A percentile compares a stretch with the other conserved stretches of the same genome.
Evolutionary conservation across 2,113 vertebrate species (phyloP).

Genomic region (Bostrychus sinensis): DNA sequence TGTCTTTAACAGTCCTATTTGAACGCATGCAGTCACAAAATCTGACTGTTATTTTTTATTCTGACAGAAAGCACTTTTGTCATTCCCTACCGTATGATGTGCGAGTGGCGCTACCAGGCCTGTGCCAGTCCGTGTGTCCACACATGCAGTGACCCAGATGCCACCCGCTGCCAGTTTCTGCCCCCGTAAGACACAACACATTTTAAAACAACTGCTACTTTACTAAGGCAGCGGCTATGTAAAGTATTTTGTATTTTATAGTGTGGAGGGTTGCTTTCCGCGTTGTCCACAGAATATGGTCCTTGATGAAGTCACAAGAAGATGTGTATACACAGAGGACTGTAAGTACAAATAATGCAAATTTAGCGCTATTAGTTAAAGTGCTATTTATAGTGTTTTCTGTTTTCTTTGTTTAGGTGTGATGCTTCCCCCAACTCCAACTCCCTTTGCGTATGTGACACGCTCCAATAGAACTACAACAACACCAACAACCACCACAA

Average conservation of each 20-base stretch:
- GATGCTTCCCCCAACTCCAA: conserved; percentile 78
- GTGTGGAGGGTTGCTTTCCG: conserved; percentile 96
- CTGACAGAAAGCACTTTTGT: conserved; percentile 86
- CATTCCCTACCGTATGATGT: conserved; percentile 94
- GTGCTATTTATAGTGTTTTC: not conserved
- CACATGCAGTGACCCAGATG: conserved; percentile 90
- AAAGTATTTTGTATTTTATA: conserved; percentile 66
- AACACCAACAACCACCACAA: conserved; percentile 30
- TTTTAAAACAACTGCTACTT: conserved; percentile 8
- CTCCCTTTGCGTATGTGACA: conserved; percentile 79
- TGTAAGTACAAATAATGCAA: conserved; percentile 82
- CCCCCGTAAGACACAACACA: conserved; percentile 86
- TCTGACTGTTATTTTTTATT: conserved; percentile 4
- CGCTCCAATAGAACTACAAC: conserved; percentile 73
- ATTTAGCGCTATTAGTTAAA: not conserved
- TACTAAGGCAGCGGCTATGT: conserved; percentile 2
- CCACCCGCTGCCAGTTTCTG: conserved; percentile 89
- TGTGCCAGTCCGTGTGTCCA: conserved; percentile 92
- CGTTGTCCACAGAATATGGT: conserved; percentile 94
- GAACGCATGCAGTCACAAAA: conserved; percentile 4
- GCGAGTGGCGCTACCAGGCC: conserved; percentile 94
- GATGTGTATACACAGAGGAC: conserved; percentile 94
- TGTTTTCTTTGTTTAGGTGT: conserved; percentile 55
- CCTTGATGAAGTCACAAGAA: conserved; percentile 93
- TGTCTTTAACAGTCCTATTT: not conserved